Base-by-base conservation (phyloP, 1,140 invertebrate genomes). In the Melanaphis sacchari region DNA sequence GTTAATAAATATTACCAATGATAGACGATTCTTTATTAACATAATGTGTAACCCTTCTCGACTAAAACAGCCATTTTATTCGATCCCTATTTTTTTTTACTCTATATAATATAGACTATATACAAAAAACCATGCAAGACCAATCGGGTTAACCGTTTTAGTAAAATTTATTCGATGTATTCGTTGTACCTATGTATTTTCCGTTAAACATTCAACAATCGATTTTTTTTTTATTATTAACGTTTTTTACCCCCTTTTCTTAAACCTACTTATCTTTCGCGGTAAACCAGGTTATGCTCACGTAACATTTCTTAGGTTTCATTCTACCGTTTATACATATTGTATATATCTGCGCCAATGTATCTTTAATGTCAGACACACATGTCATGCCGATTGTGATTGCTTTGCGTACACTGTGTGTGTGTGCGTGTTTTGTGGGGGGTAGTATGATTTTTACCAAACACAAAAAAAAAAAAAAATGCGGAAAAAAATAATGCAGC, bases 401-500 rank as follows among this genome's bases (percentile, higher is more conserved):
- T 90, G 52, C 26, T 24, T 24, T 41, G 38, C 21, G 52, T 89
- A 52, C n/a, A 43, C 46, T 22, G n/a, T 9, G 18, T n/a, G 59
- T 76, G n/a, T 24, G 52, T 2, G 84, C 26, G 49, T 59, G 54
- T 76, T 76, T n/a, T 76, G 59, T 41, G 88, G 89, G 52, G 89
- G 54, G 89, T 66, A 90, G 52, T 90, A 90, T 54, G 38, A 66
- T 66, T 90, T 90, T 41, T 90, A 66, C 89, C 26, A 31, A 41
- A 38, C 54, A 66, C 52, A 90, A 90, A 90, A 90, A 90, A 90
- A 90, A 90, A 90, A 90, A 66, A 90, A 66, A 59, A 90, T 41
- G 89, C 89, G 89, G 40, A 90, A 90, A 90, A 90, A 90, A 90
- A 89, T 89, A 18, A 52, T 66, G 89, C 89, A 90, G 89, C 89